Percentiles rank a stretch among this genome's conserved stretches.
These are phyloP conservation scores for Sciaenops ocellatus DNA, from an alignment of 2,797 vertebrate genomes.

Conservation along the genomic window DNA sequence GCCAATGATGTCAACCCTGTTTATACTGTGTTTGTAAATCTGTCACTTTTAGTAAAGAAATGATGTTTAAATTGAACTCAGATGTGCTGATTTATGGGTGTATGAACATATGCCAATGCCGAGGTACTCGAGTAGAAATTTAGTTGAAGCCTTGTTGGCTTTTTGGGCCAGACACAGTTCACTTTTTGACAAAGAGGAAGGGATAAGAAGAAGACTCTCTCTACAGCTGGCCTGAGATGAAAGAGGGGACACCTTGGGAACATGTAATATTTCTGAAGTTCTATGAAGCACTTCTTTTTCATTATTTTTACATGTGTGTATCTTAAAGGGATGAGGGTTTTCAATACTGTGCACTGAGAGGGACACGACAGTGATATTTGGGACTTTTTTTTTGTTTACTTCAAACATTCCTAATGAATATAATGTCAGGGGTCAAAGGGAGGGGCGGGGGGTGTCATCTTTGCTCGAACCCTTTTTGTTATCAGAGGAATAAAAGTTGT, in stretches of 20 bases:
- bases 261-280: slow-evolving; percentile 58
- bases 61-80: slow-evolving; percentile 67
- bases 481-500: slow-evolving; percentile 51
- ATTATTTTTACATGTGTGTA: slow-evolving; percentile 68
- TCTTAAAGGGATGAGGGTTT: slow-evolving; percentile 71
- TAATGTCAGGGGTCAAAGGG: slow-evolving; percentile 48
- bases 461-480: slow-evolving; percentile 46
- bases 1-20: slow-evolving; percentile 82
- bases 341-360: slow-evolving; percentile 77
- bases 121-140: slow-evolving; percentile 71
- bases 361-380: slow-evolving; percentile 75
- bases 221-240: slow-evolving; percentile 75
- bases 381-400: slow-evolving; percentile 76
- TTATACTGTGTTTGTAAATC: slow-evolving; percentile 81
- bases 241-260: slow-evolving; percentile 61
- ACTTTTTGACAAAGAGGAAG: slow-evolving; percentile 56
- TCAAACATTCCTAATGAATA: slow-evolving; percentile 82
- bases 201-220: slow-evolving; percentile 67
- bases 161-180: slow-evolving; percentile 61
- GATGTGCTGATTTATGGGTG: slow-evolving; percentile 71
- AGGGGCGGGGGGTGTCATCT: slow-evolving; percentile 28
- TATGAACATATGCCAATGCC: slow-evolving; percentile 54
- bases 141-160: slow-evolving; percentile 56
- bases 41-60: slow-evolving; percentile 76
- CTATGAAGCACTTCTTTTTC: slow-evolving; percentile 72